These are phyloP conservation scores for Drosophila pallidifrons DNA, from an alignment of 1,140 invertebrate species.

Conservation along the genomic window DNA sequence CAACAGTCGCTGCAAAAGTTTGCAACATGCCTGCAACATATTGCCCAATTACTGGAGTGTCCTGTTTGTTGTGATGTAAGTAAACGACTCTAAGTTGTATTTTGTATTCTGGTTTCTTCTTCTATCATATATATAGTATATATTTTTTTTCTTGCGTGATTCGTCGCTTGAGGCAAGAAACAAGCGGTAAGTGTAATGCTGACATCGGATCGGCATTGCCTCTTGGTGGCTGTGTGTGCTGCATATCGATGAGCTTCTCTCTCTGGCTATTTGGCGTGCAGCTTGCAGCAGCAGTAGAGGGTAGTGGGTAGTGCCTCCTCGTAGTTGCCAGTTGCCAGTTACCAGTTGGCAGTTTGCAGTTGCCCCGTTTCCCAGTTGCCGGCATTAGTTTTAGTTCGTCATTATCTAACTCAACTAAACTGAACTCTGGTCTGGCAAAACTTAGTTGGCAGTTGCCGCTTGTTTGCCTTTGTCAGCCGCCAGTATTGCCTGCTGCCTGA, in stretches of 20 bases:
- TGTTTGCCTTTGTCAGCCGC: constrained; percentile 69
- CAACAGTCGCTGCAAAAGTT: constrained; percentile 85
- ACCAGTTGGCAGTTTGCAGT: constrained; percentile 29
- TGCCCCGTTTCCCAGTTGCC: constrained; percentile 31
- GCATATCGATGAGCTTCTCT: constrained; percentile 76
- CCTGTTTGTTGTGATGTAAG: constrained; percentile 86
- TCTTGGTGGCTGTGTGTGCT: constrained; percentile 51
- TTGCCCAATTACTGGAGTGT: constrained; percentile 86
- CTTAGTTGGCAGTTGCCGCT: constrained; percentile 68
- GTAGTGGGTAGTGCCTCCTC: neutral
- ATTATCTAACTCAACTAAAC: constrained; percentile 73
- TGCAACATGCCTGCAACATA: constrained; percentile 85
- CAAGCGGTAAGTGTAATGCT: constrained; percentile 32
- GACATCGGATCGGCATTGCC: constrained; percentile 3
- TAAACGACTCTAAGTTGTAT: constrained; percentile 27
- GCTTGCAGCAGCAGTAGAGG: constrained; percentile 9
- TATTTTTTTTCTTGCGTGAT: neutral
- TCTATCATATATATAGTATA: too few species aligned
- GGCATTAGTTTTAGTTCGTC: constrained; percentile 75
- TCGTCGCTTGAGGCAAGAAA: constrained; percentile 23
- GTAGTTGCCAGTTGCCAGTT: constrained; percentile 29
- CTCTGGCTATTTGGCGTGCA: constrained; percentile 1
- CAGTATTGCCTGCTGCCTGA: constrained; percentile 14
- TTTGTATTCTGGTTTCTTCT: constrained; percentile 11
- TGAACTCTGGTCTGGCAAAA: constrained; percentile 55